Evolutionary conservation across 2,888 invertebrate species (phyloP).

Genomic region (Melieria crassipennis): DNA sequence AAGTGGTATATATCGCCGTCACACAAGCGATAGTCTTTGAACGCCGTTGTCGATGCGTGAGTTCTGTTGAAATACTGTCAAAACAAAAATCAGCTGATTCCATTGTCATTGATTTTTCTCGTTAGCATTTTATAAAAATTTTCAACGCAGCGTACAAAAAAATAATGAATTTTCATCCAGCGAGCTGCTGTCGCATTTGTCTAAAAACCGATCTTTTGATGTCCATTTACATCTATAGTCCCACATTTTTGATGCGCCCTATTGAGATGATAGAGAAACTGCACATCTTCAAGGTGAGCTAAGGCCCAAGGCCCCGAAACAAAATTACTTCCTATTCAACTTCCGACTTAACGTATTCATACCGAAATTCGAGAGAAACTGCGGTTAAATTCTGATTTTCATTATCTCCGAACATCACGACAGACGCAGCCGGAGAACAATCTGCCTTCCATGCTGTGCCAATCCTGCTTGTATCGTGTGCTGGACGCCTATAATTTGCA

Average conservation of each 20-base stretch:
- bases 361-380: not conserved
- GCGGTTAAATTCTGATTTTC: constrained; percentile 13
- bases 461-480: constrained; percentile 55
- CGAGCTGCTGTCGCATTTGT: constrained; percentile 54
- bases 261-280: constrained; percentile 56
- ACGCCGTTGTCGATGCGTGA: too few relatives aligned
- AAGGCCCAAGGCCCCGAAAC: constrained; percentile 28
- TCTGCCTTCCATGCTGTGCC: constrained; percentile 55
- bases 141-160: not conserved
- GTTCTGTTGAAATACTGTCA: too few relatives aligned
- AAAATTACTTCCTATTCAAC: too few relatives aligned
- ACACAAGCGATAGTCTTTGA: too few relatives aligned
- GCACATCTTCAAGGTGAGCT: constrained; percentile 50
- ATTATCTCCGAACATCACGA: constrained; percentile 19
- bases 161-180: constrained; percentile 37
- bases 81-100: too few relatives aligned
- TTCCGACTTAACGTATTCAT: too few relatives aligned
- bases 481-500: constrained; percentile 57
- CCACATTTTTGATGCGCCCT: constrained; percentile 53
- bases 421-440: constrained; percentile 46
- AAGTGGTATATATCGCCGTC: too few relatives aligned
- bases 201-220: constrained; percentile 53
- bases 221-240: constrained; percentile 55
- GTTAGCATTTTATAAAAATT: too few relatives aligned
- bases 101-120: too few relatives aligned